Evolutionary conservation across 2,797 vertebrate species (phyloP), one percentile per base, ranked within the genome.

Genomic region (Perdix hodgsoniae): DNA sequence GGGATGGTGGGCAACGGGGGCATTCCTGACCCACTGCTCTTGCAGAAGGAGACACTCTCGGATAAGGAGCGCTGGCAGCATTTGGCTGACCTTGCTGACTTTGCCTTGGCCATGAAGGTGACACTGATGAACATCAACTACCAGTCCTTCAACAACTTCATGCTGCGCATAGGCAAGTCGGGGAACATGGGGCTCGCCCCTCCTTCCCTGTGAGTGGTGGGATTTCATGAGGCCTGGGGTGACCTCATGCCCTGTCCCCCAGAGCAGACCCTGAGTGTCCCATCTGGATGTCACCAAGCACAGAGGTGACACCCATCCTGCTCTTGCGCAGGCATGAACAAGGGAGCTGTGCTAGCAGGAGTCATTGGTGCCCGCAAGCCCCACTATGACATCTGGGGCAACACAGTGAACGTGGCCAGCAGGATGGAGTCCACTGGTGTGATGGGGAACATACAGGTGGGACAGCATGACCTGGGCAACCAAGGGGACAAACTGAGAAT

Each of bases 91-190:
- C 96, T 99, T 93, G 99, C 99, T 0, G 99, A 99, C 97, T 99
- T 99, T 8, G 98, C 99, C 2, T 95, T 99, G 47, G 98, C 99
- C 40, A 99, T 99, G 99, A 99, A 99, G 97, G 98, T 99, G 89
- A 99, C 98, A 0, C 98, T 99, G 35, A 98, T 98, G 92, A 99
- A 99, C 97, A 99, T 99, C 94, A 99, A 99, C 97, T 99, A 99
- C 88, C 99, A 99, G 93, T 99, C 99, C 67, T 99, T 99, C 97
- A 99, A 99, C 97, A 99, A 99, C 98, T 99, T 99, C 97, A 99
- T 99, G 99, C 98, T 99, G 40, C 98, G 99, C 47, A 99, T 99
- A 26, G 99, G 99, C 98, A 83, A 98, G 98, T 97, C 52, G 2
- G 3, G 5, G 37, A 50, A 3, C 0, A 2, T 6, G 63, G 42